Base-by-base conservation (phyloP, 2,797 vertebrate genomes). In the Myoxocephalus aenaeus region DNA sequence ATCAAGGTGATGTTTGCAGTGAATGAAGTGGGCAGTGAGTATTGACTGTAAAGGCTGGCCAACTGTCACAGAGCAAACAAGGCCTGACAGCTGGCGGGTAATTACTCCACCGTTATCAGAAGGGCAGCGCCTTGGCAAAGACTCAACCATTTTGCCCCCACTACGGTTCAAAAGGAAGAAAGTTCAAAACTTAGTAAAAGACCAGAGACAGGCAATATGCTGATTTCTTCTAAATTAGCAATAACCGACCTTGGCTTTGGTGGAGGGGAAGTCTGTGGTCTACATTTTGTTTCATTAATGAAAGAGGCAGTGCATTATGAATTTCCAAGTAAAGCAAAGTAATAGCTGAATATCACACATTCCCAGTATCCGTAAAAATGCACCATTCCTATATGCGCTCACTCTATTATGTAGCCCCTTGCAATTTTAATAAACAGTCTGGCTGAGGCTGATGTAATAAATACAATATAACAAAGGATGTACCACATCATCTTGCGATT, bases 361-460 rank as follows among this genome's bases (percentile, higher is more conserved):
- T 27, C 62, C 64, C 57, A 29, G 38, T 75, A 71, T 71, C 72
- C 38, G 27, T 57, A 36, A 54, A 73, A 81, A 88, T 86, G 42
- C 76, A 92, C 89, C 79, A 91, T 92, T 89, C 68, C 91, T 81
- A 61, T 77, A 80, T 77, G 79, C 65, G 61, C 61, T 77, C 51
- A 87, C 25, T 92, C 57, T 77, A 89, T 92, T 88, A 93, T 92
- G 89, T 72, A 87, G 42, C 56, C n/a, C 25, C 67, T 65, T 81
- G 70, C 38, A 69, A 77, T 46, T 83, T 84, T 79, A 77, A 82
- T 74, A 70, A 67, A 80, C 40, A 71, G 65, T 40, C 70, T 70
- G 44, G 64, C 67, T 58, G 40, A 83, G 54, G 77, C 57, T 82
- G 53, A 82, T 80, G 71, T 74, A 81, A 81, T 75, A 69, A 75